Percentiles rank a stretch among this genome's conserved stretches.
Evolutionary conservation across 2,113 vertebrate genomes (phyloP).

Genomic region (human): DNA sequence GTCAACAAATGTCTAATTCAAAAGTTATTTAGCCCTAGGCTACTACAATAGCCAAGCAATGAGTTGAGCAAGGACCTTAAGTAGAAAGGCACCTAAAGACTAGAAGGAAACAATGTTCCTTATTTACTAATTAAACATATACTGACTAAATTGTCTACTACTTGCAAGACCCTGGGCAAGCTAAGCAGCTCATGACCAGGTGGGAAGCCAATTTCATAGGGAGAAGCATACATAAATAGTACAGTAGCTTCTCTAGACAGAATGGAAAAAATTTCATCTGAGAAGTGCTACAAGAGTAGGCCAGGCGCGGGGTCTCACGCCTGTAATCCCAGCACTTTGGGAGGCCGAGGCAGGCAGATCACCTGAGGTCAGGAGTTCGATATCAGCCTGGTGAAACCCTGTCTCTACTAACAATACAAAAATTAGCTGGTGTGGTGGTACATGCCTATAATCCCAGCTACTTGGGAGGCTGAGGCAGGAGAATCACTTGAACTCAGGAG

Average conservation of each 20-base stretch:
- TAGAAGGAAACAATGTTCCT: conserved; percentile 27
- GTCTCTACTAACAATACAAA: no score
- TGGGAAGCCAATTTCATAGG: neutral
- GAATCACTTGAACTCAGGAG: no score
- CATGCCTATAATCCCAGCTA: no score
- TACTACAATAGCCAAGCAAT: conserved; percentile 35
- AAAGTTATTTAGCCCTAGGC: conserved; percentile 20
- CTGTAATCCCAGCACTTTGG: no score
- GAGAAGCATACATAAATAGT: neutral
- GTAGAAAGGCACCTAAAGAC: conserved; percentile 8
- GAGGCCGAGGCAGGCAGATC: no score
- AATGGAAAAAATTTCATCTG: conserved; percentile 32
- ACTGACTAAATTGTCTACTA: conserved; percentile 48
- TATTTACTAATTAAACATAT: conserved; percentile 23
- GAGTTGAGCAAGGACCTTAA: conserved; percentile 5
- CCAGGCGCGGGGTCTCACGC: no score
- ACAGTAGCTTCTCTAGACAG: neutral
- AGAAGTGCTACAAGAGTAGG: neutral
- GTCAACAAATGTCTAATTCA: conserved; percentile 35
- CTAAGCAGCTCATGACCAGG: conserved; percentile 26
- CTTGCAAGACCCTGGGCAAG: conserved; percentile 41
- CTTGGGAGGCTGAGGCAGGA: no score
- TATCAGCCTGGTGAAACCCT: no score
- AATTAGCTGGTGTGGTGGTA: no score
- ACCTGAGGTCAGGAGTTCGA: no score